A percentile compares a stretch with the other conserved stretches of the same genome.
These are phyloP conservation scores for Ephialtes manifestator DNA, from an alignment of 2,888 invertebrate genomes.

Conservation along the genomic window DNA sequence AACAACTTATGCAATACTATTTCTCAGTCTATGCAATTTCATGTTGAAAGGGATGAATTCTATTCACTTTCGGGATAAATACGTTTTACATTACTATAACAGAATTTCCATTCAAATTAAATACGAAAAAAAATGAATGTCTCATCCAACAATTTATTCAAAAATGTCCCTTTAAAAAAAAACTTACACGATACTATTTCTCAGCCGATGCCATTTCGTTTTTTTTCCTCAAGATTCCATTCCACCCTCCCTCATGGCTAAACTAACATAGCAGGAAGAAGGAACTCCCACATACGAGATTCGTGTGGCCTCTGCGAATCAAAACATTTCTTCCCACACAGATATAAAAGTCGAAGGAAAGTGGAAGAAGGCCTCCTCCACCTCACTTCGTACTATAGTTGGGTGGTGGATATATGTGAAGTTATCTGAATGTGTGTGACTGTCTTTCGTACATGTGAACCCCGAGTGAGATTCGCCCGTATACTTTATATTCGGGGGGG, in stretches of 20 bases:
- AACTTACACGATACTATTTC: background rate
- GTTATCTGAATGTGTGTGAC: constrained; percentile 30
- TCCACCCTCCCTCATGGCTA: constrained; percentile 20
- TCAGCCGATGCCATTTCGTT: constrained; percentile 20
- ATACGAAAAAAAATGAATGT: too few relatives aligned
- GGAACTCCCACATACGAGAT: constrained; percentile 65
- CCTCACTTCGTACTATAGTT: background rate
- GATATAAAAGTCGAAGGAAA: constrained; percentile 45
- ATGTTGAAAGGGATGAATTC: too few relatives aligned
- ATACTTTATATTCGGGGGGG: constrained; percentile 67
- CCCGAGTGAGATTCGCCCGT: constrained; percentile 62
- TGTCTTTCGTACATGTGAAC: constrained; percentile 39
- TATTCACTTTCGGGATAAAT: too few relatives aligned
- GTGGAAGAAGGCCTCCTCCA: constrained; percentile 41
- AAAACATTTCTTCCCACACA: constrained; percentile 58
- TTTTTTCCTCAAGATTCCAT: constrained; percentile 22
- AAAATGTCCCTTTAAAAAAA: background rate
- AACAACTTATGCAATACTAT: background rate
- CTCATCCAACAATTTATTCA: too few relatives aligned
- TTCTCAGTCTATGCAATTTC: constrained; percentile 17
- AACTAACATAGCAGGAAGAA: constrained; percentile 26
- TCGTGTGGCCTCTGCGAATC: constrained; percentile 64
- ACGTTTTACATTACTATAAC: too few relatives aligned
- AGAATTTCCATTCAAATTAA: background rate
- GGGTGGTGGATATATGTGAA: constrained; percentile 47